Base-by-base conservation (phyloP, 2,888 invertebrate species). In the Erynnis tages region DNA sequence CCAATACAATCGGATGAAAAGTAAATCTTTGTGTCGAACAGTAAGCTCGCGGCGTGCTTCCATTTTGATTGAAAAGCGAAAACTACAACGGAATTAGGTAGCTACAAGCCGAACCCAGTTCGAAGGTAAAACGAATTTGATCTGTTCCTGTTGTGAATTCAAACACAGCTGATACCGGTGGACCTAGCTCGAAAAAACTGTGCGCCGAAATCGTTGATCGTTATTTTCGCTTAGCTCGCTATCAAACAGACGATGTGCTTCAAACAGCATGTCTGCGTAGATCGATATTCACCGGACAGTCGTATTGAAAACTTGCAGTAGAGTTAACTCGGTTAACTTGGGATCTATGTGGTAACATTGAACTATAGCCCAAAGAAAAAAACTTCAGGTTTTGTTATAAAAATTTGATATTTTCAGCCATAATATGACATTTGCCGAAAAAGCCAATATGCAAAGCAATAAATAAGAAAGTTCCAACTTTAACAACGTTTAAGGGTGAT, bases 81-180 rank as follows among this genome's bases (percentile, higher is more conserved):
- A 54, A 56, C 56, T 47, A 56, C 56, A 52, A 45, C 44, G 45
- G 54, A 40, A 38, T 38, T 45, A 53, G 50, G 44, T 44, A 44
- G 35, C 43, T 52, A 37, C 50, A 29, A 52, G 30, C 35, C 32
- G 27, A 54, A 47, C 35, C 52, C 34, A 53, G 32, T 19, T 37
- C 25, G 50, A 44, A 48, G 30, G 40, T 45, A 38, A 59, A 58
- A 54, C 52, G 44, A 41, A 53, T 46, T 54, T 35, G 45, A 55
- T 53, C 54, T 53, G 38, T 50, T 53, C 49, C 37, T 46, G 54
- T 38, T 54, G 43, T 35, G 49, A 55, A 56, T 55, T 52, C 53
- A 57, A 57, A 59, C 54, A 44, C 37, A 55, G 50, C 38, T 43
- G 27, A 38, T 43, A 35, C 25, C 38, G 32, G 43, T 43, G 27